Percentiles rank a stretch among this genome's conserved stretches.
Evolutionary conservation across 2,888 invertebrate genomes (phyloP).

Genomic region (Thymelicus lineola): DNA sequence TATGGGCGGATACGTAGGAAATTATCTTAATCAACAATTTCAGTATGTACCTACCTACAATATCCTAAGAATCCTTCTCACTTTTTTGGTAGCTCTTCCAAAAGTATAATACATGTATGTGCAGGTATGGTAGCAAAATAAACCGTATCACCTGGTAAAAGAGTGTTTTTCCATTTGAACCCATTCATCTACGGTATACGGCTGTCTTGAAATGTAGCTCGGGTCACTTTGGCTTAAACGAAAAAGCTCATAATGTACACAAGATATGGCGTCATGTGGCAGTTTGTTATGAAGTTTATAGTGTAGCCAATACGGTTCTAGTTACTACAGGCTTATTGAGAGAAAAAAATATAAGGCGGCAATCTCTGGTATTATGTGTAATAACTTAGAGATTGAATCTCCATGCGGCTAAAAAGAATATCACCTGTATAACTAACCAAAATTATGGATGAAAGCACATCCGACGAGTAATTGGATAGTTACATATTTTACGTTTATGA

Average conservation of each 20-base stretch:
- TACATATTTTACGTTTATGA: constrained; percentile 66
- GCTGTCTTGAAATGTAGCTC: constrained; percentile 47
- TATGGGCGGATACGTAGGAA: not conserved
- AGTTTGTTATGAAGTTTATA: constrained; percentile 85
- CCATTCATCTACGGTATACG: constrained; percentile 44
- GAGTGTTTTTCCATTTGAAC: constrained; percentile 45
- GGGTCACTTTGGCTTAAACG: constrained; percentile 68
- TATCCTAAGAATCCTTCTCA: constrained; percentile 68
- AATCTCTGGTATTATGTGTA: constrained; percentile 65
- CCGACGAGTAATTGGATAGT: constrained; percentile 69
- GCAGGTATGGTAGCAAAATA: constrained; percentile 44
- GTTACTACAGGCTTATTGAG: constrained; percentile 73
- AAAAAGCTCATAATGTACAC: constrained; percentile 83
- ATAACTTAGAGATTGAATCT: constrained; percentile 73
- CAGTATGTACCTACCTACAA: constrained; percentile 59
- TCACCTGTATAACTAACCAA: constrained; percentile 43
- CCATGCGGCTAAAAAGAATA: constrained; percentile 50
- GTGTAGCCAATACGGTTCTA: constrained; percentile 74
- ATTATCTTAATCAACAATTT: constrained; percentile 59
- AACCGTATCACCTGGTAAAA: constrained; percentile 46
- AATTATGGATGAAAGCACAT: constrained; percentile 64
- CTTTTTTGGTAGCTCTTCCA: constrained; percentile 50
- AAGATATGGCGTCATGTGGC: constrained; percentile 81
- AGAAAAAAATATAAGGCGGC: constrained; percentile 62
- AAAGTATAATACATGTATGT: constrained; percentile 44